Evolutionary conservation across 2,888 invertebrate species (phyloP), one percentile per base, ranked within the genome.

Genomic region (Drosophila maculinotata): DNA sequence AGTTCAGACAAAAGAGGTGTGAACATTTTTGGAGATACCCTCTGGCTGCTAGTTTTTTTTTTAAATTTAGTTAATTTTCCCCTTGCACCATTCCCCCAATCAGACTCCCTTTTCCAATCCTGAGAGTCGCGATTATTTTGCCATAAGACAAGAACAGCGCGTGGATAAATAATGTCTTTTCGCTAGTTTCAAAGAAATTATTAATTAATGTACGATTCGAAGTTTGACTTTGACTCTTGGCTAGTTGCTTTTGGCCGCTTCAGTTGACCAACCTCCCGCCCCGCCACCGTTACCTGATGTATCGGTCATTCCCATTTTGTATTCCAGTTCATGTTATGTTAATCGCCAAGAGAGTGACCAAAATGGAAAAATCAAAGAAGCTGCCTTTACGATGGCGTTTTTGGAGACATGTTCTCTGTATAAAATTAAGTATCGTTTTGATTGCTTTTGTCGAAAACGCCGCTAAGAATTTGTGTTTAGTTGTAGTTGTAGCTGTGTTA

Each of bases 321-420:
- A 82, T 71, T 78, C 67, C 67, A 80, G 81, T 80, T 80, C 81
- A 80, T 83, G 77, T 83, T 82, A 82, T 82, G 82, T 70, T 85
- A 82, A 82, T 82, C 80, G 48, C 35, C 41, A 10, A 30, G 56
- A 52, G 65, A 79, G 63, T 44, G 41, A 58, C 71, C 66, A 78
- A 68, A 44, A 52, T 53, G 52, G 53, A 75, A 44, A 64, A 58
- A 45, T 56, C 69, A 47, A 58, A 45, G 59, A 71, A 47, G 53
- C 56, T 69, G 56, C 25, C 75, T 71, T 57, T 52, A 58, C 60
- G 78, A 67, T 65, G 64, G 64, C 56, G n/a, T 52, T 57, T 51
- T 62, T 67, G 68, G 69, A 76, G 72, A 80, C 84, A 84, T 84
- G 74, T 84, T 83, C 81, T 76, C 67, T 83, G 79, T 79, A 83